Evolutionary conservation across 2,113 vertebrate genomes (phyloP).

Genomic region (Microtus ochrogaster): DNA sequence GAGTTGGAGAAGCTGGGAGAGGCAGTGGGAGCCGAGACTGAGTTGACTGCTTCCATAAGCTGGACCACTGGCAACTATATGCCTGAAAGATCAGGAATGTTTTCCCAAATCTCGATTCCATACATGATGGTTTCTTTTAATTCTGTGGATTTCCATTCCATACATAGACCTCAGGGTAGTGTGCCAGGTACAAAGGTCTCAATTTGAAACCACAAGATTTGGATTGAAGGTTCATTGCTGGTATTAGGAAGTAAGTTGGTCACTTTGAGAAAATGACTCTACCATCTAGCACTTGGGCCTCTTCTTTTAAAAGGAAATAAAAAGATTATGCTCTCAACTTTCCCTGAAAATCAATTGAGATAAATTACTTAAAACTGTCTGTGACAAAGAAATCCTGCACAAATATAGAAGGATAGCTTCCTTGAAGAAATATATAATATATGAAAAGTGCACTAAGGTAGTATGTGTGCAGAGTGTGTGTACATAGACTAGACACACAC

Average conservation of each 20-base stretch:
- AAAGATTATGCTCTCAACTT: not conserved
- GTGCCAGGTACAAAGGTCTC: not conserved
- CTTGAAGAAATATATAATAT: not conserved
- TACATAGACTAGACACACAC: not conserved
- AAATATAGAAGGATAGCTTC: not conserved
- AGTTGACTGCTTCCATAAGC: constrained; percentile 32
- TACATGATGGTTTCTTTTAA: not conserved
- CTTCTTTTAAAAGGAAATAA: not conserved
- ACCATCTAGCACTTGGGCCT: not conserved
- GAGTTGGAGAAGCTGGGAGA: constrained; percentile 7
- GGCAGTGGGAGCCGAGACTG: not conserved
- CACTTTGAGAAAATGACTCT: not conserved
- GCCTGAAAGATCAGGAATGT: not conserved
- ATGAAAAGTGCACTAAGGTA: not conserved
- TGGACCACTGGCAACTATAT: not conserved
- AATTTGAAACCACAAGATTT: not conserved
- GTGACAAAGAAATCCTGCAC: not conserved
- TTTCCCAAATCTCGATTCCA: not conserved
- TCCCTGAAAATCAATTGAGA: not conserved
- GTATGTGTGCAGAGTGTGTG: not conserved
- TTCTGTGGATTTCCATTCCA: constrained; percentile 2
- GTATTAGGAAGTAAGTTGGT: not conserved
- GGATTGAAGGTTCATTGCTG: not conserved
- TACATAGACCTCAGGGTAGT: not conserved
- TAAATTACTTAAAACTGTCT: not conserved